Conservation (phyloP, 1,140 invertebrate genomes). For the Vollenhovia emeryi region DNA sequence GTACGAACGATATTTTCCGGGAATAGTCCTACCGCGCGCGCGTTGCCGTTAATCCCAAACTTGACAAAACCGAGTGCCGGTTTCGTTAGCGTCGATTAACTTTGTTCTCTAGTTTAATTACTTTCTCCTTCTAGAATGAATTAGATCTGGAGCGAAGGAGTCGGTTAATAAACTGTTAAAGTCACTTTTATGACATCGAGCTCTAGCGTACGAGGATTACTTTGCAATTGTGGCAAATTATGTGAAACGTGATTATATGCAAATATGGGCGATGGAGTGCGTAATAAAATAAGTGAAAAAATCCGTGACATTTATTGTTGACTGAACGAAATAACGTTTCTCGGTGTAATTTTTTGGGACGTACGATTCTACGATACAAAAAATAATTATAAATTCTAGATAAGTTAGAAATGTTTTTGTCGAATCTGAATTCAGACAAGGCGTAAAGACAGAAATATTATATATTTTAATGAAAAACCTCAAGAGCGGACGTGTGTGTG, state of each 20-base stretch:
- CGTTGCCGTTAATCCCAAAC: conserved; percentile 1
- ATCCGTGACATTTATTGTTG: background rate
- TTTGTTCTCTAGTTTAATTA: background rate
- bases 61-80: background rate
- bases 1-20: background rate
- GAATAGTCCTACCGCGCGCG: background rate
- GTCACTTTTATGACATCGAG: background rate
- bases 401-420: background rate
- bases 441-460: background rate
- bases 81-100: background rate
- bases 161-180: background rate
- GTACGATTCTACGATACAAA: background rate
- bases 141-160: background rate
- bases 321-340: background rate
- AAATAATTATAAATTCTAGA: conserved; percentile 5
- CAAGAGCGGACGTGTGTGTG: too few species aligned
- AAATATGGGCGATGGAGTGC: too few species aligned
- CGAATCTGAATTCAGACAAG: background rate
- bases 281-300: background rate
- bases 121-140: background rate
- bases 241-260: background rate
- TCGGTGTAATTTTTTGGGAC: background rate
- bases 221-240: background rate
- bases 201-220: background rate
- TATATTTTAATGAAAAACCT: background rate